Evolutionary conservation across 2,888 invertebrate species (phyloP).

Genomic region (Caenorhabditis sp.): DNA sequence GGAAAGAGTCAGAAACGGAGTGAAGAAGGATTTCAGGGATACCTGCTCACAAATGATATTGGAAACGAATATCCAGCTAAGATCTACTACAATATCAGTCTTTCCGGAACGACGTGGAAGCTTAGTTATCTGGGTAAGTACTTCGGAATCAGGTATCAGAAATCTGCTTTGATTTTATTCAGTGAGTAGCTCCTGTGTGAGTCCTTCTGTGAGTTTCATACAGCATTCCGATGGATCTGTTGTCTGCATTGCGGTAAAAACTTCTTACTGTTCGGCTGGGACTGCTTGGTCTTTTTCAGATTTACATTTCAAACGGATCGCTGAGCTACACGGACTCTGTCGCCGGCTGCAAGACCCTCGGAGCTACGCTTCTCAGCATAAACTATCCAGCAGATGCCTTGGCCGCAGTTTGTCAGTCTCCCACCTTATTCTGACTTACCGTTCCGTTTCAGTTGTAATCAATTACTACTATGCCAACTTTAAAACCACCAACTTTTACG

Average conservation of each 20-base stretch:
- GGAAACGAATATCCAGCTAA: not conserved
- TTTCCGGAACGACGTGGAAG: conserved; percentile 8
- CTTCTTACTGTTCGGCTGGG: too few species aligned
- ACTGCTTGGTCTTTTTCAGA: too few species aligned
- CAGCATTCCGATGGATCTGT: conserved; percentile 1
- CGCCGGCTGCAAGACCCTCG: not conserved
- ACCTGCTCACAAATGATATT: too few species aligned
- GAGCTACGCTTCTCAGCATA: not conserved
- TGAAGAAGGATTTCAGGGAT: too few species aligned
- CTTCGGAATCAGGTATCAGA: not conserved
- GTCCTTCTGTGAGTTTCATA: not conserved
- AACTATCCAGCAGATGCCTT: not conserved
- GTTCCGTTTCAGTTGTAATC: too few species aligned
- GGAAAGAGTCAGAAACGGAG: too few species aligned
- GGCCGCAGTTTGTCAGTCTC: too few species aligned
- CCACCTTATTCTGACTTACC: not conserved
- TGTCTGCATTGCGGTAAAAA: not conserved
- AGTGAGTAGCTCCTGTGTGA: too few species aligned
- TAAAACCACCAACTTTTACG: not conserved
- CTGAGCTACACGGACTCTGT: not conserved
- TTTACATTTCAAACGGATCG: too few species aligned
- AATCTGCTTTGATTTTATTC: not conserved
- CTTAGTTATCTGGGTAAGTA: conserved; percentile 1
- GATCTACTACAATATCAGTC: conserved; percentile 25
- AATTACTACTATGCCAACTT: too few species aligned